A percentile compares a stretch with the other conserved stretches of the same genome.
Conservation (phyloP, 2,888 invertebrate genomes). For the Amblyteles armatorius region DNA sequence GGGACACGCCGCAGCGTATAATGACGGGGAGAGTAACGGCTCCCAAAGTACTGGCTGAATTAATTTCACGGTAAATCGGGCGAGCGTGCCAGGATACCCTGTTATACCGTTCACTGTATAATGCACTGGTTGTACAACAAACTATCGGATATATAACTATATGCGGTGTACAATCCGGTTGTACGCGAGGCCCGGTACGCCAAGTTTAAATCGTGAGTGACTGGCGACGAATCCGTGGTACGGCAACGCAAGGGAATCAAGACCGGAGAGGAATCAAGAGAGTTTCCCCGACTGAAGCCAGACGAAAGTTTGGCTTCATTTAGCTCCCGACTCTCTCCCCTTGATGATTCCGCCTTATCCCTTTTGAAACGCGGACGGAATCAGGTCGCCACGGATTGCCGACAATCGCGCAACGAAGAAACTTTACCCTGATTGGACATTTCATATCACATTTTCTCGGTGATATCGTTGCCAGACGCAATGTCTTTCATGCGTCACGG, state of each 20-base stretch:
- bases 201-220: slow-evolving; percentile 58
- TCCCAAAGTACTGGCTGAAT: slow-evolving; percentile 67
- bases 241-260: slow-evolving; percentile 47
- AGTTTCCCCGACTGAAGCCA: slow-evolving; percentile 47
- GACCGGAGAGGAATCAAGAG: slow-evolving; percentile 44
- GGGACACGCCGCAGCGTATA: slow-evolving; percentile 58
- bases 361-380: neutral
- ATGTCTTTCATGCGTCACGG: no score
- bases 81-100: slow-evolving; percentile 53
- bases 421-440: slow-evolving; percentile 40
- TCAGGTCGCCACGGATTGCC: slow-evolving; percentile 18
- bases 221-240: slow-evolving; percentile 55
- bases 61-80: slow-evolving; percentile 67
- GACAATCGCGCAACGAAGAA: slow-evolving; percentile 29
- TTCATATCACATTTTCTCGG: neutral
- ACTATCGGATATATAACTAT: neutral
- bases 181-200: slow-evolving; percentile 40
- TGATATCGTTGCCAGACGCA: neutral
- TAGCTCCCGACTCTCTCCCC: slow-evolving; percentile 28
- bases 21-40: slow-evolving; percentile 67
- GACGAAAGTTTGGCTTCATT: slow-evolving; percentile 63
- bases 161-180: neutral
- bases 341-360: slow-evolving; percentile 24
- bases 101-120: slow-evolving; percentile 46
- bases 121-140: slow-evolving; percentile 31